A percentile compares a stretch with the other conserved stretches of the same genome.
phyloP scores from a whole-genome alignment of 2,888 invertebrate genomes.

The Eupithecia exiguata region DNA sequence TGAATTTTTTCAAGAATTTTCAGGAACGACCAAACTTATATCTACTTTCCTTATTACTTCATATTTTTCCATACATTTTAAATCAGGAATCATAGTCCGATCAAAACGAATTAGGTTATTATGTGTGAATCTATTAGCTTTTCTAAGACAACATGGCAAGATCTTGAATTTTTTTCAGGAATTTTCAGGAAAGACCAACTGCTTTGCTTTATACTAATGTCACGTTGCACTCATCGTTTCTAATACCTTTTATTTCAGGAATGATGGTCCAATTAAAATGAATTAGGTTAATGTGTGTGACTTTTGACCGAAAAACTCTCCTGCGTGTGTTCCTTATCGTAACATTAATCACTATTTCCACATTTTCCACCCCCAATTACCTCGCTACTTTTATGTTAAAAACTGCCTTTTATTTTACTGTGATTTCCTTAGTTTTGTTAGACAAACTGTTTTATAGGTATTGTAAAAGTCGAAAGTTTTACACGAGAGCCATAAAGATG shows the following conservation, averaged over 20 bases:
- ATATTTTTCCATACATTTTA: no score
- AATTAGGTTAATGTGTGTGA: constrained; percentile 83
- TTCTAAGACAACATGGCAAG: neutral
- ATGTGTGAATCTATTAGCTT: neutral
- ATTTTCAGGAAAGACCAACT: neutral
- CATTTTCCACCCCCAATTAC: constrained; percentile 80
- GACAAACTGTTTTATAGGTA: constrained; percentile 68
- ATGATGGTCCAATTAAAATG: constrained; percentile 77
- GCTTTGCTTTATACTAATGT: neutral
- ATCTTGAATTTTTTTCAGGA: neutral
- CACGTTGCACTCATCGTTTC: neutral
- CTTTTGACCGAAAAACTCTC: constrained; percentile 69
- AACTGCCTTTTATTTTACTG: constrained; percentile 65
- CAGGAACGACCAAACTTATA: no score
- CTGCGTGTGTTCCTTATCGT: constrained; percentile 76
- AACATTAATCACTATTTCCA: constrained; percentile 76
- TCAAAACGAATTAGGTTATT: no score
- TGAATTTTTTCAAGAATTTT: no score
- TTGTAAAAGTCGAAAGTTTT: constrained; percentile 63
- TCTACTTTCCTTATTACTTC: no score
- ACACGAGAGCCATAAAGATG: constrained; percentile 53
- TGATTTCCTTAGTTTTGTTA: constrained; percentile 69
- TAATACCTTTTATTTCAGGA: neutral
- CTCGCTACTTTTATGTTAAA: constrained; percentile 59
- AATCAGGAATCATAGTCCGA: no score